A percentile compares a stretch with the other conserved stretches of the same genome.
Evolutionary conservation across 2,113 vertebrate species (phyloP).

Genomic region (Clinocottus analis): DNA sequence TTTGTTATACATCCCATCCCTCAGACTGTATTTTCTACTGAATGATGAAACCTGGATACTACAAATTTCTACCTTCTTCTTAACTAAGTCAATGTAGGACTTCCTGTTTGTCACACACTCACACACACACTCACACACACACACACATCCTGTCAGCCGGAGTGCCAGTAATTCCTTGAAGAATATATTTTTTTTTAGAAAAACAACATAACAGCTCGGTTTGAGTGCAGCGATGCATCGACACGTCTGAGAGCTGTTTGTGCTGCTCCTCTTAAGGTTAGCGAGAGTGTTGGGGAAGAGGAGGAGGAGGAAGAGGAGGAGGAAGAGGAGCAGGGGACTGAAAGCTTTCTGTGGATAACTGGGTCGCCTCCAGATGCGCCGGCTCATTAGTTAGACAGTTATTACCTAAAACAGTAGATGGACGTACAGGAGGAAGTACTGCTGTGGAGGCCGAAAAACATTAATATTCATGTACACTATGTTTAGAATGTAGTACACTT

Average conservation of each 20-base stretch:
- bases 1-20: too few relatives aligned
- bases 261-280: slow-evolving; percentile 36
- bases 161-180: slow-evolving; percentile 16
- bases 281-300: slow-evolving; percentile 13
- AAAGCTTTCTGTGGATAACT: slow-evolving; percentile 65
- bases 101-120: background rate
- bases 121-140: too few relatives aligned
- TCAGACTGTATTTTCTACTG: too few relatives aligned
- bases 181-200: background rate
- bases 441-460: background rate
- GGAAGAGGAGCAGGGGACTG: slow-evolving; percentile 57
- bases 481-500: background rate
- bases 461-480: background rate
- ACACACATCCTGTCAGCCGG: slow-evolving; percentile 1
- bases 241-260: slow-evolving; percentile 41
- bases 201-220: slow-evolving; percentile 15
- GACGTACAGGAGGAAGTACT: too few relatives aligned
- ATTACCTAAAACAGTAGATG: too few relatives aligned
- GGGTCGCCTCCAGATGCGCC: slow-evolving; percentile 63
- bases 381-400: background rate
- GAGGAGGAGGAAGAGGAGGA: slow-evolving; percentile 32
- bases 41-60: too few relatives aligned
- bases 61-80: background rate
- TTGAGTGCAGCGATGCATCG: slow-evolving; percentile 10
- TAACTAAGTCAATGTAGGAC: background rate